Conservation (phyloP, 2,888 invertebrate genomes). For the Habroteleia sp. region DNA sequence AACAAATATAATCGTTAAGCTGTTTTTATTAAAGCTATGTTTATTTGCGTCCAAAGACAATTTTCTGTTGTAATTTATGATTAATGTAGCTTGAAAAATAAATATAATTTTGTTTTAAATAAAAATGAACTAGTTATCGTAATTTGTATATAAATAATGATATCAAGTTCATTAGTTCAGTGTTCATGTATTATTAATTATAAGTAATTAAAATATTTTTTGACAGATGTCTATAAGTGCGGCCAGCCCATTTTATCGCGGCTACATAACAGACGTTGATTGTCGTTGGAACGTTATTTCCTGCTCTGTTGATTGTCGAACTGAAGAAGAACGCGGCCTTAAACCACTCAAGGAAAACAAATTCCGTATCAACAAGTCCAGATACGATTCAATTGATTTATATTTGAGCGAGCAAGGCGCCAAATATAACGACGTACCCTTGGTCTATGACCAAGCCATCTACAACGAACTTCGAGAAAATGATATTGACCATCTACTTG, state of each 20-base stretch:
- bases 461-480: slow-evolving; percentile 91
- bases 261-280: slow-evolving; percentile 96
- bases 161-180: too few relatives aligned
- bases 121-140: too few relatives aligned
- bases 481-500: slow-evolving; percentile 95
- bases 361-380: slow-evolving; percentile 94
- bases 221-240: slow-evolving; percentile 98
- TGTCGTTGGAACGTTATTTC: slow-evolving; percentile 99
- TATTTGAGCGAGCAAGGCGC: slow-evolving; percentile 95
- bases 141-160: too few relatives aligned
- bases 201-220: too few relatives aligned
- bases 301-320: slow-evolving; percentile 97
- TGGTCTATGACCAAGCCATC: slow-evolving; percentile 92
- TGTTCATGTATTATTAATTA: too few relatives aligned
- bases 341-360: slow-evolving; percentile 87
- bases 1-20: too few relatives aligned
- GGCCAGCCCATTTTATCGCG: slow-evolving; percentile 96
- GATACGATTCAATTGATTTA: slow-evolving; percentile 98
- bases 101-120: too few relatives aligned
- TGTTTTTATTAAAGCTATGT: too few relatives aligned
- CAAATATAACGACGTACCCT: slow-evolving; percentile 95
- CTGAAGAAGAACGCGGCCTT: slow-evolving; percentile 93
- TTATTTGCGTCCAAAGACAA: too few relatives aligned
- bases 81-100: too few relatives aligned
- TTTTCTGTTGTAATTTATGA: too few relatives aligned